Evolutionary conservation across 2,113 vertebrate genomes (phyloP).

Genomic region (Scalopus aquaticus): DNA sequence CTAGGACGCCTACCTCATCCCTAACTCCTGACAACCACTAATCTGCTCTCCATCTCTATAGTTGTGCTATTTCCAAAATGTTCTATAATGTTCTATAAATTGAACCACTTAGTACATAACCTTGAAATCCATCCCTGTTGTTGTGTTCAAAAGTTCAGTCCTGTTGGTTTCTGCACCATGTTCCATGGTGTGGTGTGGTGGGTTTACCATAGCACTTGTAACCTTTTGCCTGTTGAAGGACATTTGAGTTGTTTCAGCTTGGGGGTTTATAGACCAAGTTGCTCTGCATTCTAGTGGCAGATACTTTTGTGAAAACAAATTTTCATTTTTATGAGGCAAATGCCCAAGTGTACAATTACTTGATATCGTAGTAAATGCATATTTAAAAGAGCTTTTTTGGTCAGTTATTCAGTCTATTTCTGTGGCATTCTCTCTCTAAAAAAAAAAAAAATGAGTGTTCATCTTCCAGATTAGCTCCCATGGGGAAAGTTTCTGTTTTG

Average conservation of each 20-base stretch:
- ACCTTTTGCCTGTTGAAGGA: neutral
- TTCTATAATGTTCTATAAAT: neutral
- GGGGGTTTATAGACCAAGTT: neutral
- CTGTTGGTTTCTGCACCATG: neutral
- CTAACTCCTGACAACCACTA: too few relatives aligned
- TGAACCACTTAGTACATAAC: fast-evolving
- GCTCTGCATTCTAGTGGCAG: neutral
- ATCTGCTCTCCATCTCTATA: neutral
- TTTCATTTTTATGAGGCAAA: neutral
- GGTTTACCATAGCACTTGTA: neutral
- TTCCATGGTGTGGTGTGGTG: neutral
- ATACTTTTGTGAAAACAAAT: neutral
- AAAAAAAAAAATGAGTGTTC: neutral
- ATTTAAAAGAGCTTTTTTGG: neutral
- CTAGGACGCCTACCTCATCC: neutral
- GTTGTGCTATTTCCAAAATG: neutral
- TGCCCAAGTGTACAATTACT: neutral
- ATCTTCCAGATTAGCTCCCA: neutral
- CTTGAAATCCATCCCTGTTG: neutral
- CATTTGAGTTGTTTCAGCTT: neutral
- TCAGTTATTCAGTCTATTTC: neutral
- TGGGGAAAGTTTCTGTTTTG: neutral
- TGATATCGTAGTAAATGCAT: neutral
- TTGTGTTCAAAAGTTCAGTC: fast-evolving
- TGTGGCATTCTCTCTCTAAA: neutral